Evolutionary conservation across 2,113 vertebrate genomes (phyloP).

Genomic region (Platysternon megacephalum): DNA sequence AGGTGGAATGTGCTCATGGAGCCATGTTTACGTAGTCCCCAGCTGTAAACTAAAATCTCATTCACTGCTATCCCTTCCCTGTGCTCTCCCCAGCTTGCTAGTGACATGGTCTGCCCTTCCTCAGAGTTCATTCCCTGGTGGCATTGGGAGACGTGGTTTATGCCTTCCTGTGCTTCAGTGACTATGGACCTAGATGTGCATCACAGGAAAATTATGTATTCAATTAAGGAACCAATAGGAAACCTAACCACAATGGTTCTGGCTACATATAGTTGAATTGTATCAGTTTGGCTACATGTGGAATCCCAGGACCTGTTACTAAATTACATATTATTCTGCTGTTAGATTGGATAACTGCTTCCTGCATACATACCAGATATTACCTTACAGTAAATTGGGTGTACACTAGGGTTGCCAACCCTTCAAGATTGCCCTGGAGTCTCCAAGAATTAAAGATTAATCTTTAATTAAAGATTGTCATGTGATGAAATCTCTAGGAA

Average conservation of each 20-base stretch:
- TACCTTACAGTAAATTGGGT: neutral
- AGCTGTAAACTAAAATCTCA: too few species aligned
- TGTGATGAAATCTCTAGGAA: too few species aligned
- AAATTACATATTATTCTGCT: neutral
- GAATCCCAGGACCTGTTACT: neutral
- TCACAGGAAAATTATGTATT: neutral
- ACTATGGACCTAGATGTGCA: neutral
- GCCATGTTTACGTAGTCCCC: too few species aligned
- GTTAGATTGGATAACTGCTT: neutral
- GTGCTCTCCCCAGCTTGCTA: too few species aligned
- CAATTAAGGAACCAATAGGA: neutral
- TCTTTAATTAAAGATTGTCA: too few species aligned
- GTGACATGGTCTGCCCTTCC: too few species aligned
- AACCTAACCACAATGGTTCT: neutral
- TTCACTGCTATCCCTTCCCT: too few species aligned
- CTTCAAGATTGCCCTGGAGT: too few species aligned
- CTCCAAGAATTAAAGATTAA: too few species aligned
- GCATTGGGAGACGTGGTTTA: neutral
- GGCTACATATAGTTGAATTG: accelerated
- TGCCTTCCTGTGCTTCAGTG: neutral
- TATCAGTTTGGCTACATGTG: neutral
- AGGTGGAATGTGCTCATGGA: too few species aligned
- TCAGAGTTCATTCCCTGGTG: neutral
- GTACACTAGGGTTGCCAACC: too few species aligned
- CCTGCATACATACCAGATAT: neutral